phyloP scores from a whole-genome alignment of 2,113 vertebrate genomes.

The Nesogale talazaci region DNA sequence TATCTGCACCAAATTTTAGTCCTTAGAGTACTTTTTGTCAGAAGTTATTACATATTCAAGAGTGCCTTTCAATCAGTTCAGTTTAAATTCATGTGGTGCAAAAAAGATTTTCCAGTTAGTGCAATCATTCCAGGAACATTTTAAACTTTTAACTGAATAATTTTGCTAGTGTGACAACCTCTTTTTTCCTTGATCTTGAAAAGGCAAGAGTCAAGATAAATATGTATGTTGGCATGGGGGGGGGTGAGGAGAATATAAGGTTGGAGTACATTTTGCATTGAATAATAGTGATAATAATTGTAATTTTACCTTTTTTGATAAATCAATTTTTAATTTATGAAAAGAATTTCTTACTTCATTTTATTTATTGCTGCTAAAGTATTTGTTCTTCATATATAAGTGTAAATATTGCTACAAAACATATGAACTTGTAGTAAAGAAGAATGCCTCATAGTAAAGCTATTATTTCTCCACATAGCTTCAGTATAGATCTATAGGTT shows the following conservation, averaged over 20 bases:
- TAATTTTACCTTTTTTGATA: neutral
- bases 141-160: constrained; percentile 18
- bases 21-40: neutral
- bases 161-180: neutral
- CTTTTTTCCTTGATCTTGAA: neutral
- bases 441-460: no score
- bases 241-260: no score
- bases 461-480: neutral
- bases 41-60: neutral
- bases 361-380: neutral
- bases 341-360: neutral
- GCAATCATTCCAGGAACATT: neutral
- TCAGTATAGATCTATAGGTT: neutral
- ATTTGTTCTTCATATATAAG: neutral
- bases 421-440: no score
- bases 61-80: neutral
- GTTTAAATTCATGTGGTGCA: neutral
- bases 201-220: neutral
- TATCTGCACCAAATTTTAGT: neutral
- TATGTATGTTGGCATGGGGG: neutral
- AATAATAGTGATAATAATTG: neutral
- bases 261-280: neutral
- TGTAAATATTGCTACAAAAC: no score
- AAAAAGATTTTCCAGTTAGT: neutral
- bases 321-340: neutral